A percentile compares a stretch with the other conserved stretches of the same genome.
These are phyloP conservation scores for Umimayanthus chanpuru DNA, from an alignment of 92 coral and sea anemone genomes.

Conservation along the genomic window DNA sequence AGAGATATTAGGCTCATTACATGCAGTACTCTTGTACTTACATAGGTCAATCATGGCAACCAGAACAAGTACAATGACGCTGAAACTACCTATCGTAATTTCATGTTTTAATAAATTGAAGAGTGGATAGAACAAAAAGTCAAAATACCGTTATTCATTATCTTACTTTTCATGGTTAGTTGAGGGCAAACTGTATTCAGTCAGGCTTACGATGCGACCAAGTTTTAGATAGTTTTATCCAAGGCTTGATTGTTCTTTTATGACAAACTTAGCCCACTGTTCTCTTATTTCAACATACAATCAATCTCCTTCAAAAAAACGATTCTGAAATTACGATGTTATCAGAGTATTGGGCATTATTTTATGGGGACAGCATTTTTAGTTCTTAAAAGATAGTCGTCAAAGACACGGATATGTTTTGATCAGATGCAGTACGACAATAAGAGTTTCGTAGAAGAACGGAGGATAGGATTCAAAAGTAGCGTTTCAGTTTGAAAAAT, in stretches of 20 bases:
- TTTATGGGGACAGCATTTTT: no score
- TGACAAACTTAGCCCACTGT: background rate
- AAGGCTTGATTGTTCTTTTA: background rate
- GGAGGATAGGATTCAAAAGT: no score
- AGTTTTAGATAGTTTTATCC: background rate
- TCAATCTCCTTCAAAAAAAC: background rate
- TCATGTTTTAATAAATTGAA: no score
- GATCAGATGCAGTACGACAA: background rate
- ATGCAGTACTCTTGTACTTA: no score
- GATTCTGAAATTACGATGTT: no score
- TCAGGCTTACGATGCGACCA: background rate
- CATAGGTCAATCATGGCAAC: no score
- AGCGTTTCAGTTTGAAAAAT: background rate
- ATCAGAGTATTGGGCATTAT: no score
- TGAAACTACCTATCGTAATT: no score
- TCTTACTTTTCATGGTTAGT: background rate
- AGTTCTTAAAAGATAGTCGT: background rate
- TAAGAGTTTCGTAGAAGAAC: background rate
- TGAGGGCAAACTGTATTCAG: background rate
- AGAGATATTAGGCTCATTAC: no score
- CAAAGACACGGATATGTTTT: background rate
- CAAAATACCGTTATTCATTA: no score
- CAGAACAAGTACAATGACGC: no score
- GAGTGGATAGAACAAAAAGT: no score
- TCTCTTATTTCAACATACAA: background rate